These are phyloP conservation scores for Chelon labrosus DNA, from an alignment of 2,797 vertebrate species.

Conservation along the genomic window DNA sequence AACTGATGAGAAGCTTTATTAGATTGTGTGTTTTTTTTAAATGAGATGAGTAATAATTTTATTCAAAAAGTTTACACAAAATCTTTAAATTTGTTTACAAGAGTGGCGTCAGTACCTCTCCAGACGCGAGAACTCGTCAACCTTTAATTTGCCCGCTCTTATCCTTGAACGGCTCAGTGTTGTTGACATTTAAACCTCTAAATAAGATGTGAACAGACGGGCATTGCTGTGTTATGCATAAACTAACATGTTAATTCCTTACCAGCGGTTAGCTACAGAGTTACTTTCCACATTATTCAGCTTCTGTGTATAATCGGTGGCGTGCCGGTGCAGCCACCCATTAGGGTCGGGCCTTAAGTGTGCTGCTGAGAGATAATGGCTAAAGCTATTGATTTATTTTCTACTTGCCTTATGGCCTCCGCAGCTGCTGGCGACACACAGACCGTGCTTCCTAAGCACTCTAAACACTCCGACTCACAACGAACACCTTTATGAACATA, in stretches of 20 bases:
- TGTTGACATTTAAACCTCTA: constrained; percentile 5
- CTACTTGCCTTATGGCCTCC: constrained; percentile 48
- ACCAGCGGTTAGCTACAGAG: constrained; percentile 13
- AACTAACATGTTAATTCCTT: constrained; percentile 46
- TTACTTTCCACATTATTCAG: constrained; percentile 61
- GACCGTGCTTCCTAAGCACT: constrained; percentile 34
- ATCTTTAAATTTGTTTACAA: too few species aligned
- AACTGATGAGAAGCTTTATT: neutral
- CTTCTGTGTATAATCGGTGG: constrained; percentile 55
- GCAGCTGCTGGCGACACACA: constrained; percentile 43
- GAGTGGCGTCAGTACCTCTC: neutral
- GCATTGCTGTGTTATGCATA: constrained; percentile 3
- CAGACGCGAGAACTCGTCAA: neutral
- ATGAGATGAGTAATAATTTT: neutral
- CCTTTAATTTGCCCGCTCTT: neutral
- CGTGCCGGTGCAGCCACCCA: constrained; percentile 53
- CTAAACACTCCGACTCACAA: constrained; percentile 4
- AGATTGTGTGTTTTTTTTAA: neutral
- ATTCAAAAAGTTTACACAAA: neutral
- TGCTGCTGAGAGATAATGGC: constrained; percentile 68
- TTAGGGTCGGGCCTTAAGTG: constrained; percentile 64
- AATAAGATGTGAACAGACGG: neutral
- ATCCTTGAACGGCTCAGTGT: neutral
- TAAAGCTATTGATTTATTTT: constrained; percentile 72
- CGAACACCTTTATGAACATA: constrained; percentile 22